phyloP scores from a whole-genome alignment of 1,140 invertebrate species.

The Reticulitermes speratus region DNA sequence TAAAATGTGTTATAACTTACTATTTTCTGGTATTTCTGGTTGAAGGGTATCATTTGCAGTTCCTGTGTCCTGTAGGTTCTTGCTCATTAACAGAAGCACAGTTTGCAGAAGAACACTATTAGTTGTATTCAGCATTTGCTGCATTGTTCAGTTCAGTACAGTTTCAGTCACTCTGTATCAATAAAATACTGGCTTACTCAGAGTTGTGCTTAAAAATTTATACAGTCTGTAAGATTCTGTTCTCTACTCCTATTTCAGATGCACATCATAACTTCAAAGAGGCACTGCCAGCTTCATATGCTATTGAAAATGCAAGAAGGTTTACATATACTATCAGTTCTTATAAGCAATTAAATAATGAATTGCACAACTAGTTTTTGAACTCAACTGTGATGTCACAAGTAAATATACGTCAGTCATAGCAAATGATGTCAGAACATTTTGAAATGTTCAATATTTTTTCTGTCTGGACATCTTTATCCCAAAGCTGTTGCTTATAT shows the following conservation, averaged over 20 bases:
- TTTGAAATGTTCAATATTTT: not conserved
- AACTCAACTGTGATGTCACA: not conserved
- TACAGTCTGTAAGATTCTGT: not conserved
- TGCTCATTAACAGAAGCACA: not conserved
- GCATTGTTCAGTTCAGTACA: not conserved
- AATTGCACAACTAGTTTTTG: not conserved
- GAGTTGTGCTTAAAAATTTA: not conserved
- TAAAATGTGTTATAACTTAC: not conserved
- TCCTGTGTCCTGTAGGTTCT: not conserved
- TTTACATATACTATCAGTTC: not conserved
- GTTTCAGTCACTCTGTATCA: not conserved
- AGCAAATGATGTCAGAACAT: constrained; percentile 6
- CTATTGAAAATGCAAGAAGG: not conserved
- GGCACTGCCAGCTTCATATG: not conserved
- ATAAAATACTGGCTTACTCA: not conserved
- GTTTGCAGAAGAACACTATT: not conserved
- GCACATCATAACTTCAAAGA: no score
- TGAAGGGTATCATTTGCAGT: not conserved
- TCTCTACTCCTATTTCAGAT: not conserved
- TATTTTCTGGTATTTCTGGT: not conserved
- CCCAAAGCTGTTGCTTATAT: not conserved
- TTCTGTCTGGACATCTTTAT: not conserved
- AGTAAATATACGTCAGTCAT: not conserved
- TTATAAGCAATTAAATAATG: not conserved
- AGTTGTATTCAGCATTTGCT: not conserved